Percentiles rank a stretch among this genome's conserved stretches.
Conservation (phyloP, 2,888 invertebrate species). For the Stratiomys singularior region DNA sequence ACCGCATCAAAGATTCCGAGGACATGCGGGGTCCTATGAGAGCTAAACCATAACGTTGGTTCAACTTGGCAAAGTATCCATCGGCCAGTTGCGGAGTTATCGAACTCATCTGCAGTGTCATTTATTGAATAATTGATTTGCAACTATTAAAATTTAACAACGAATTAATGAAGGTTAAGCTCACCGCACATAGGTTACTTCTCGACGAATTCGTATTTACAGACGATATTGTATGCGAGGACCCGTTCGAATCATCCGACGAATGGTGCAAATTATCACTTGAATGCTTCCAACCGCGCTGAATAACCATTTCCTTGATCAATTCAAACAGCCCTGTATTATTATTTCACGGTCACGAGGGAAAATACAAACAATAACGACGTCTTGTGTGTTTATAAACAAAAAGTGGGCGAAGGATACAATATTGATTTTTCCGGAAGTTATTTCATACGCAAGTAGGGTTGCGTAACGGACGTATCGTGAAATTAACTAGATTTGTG, state of each 20-base stretch:
- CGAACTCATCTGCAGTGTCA: neutral
- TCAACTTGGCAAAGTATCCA: constrained; percentile 59
- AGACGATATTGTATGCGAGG: constrained; percentile 61
- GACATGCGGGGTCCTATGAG: constrained; percentile 57
- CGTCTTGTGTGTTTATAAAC: constrained; percentile 42
- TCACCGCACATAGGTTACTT: constrained; percentile 1
- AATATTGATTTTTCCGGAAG: constrained; percentile 48
- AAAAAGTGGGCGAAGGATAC: constrained; percentile 27
- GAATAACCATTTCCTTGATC: constrained; percentile 60
- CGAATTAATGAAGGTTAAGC: too few species aligned
- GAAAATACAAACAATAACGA: constrained; percentile 4
- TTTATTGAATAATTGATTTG: neutral
- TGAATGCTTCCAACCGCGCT: constrained; percentile 63
- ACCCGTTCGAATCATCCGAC: constrained; percentile 65
- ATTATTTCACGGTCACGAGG: constrained; percentile 30
- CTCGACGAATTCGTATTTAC: constrained; percentile 51
- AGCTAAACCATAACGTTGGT: constrained; percentile 60
- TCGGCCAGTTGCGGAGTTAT: constrained; percentile 63
- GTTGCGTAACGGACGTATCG: constrained; percentile 15
- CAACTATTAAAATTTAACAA: too few species aligned
- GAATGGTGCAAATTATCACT: constrained; percentile 58
- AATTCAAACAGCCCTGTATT: neutral
- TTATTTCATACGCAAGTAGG: neutral
- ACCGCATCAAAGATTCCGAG: constrained; percentile 64
- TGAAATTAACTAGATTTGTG: too few species aligned